Conservation (phyloP, 2,113 vertebrate genomes). For the Sander lucioperca region DNA sequence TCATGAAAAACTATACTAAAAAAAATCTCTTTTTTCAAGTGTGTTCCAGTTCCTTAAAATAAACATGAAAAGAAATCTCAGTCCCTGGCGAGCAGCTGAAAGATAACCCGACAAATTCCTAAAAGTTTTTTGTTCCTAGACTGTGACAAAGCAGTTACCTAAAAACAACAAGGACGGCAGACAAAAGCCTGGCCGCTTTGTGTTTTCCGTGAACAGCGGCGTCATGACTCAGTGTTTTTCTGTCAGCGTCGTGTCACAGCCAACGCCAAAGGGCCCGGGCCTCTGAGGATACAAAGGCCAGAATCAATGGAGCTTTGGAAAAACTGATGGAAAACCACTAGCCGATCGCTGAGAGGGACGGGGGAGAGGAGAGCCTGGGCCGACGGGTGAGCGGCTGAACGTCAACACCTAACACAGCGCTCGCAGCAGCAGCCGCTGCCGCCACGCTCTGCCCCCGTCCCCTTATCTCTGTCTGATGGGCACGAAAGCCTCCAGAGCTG, state of each 20-base stretch:
- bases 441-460: neutral
- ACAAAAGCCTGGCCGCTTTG: slow-evolving; percentile 63
- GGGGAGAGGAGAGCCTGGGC: slow-evolving; percentile 32
- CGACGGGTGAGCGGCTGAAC: slow-evolving; percentile 14
- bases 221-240: slow-evolving; percentile 74
- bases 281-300: slow-evolving; percentile 62
- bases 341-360: slow-evolving; percentile 58
- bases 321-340: slow-evolving; percentile 81
- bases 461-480: slow-evolving; percentile 21
- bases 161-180: slow-evolving; percentile 55
- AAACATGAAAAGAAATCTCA: slow-evolving; percentile 49
- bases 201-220: slow-evolving; percentile 31
- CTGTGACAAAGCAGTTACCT: slow-evolving; percentile 55
- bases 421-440: neutral
- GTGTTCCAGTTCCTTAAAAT: slow-evolving; percentile 62
- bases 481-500: slow-evolving; percentile 37
- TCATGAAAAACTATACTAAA: slow-evolving; percentile 1
- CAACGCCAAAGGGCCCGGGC: slow-evolving; percentile 58
- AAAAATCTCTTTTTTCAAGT: slow-evolving; percentile 5
- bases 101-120: slow-evolving; percentile 46
- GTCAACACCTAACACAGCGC: slow-evolving; percentile 24
- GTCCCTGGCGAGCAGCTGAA: slow-evolving; percentile 19
- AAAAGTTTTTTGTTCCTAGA: slow-evolving; percentile 14
- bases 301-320: slow-evolving; percentile 82
- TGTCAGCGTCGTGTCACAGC: slow-evolving; percentile 65